Evolutionary conservation across 2,888 invertebrate genomes (phyloP), one percentile per base, ranked within the genome.

Genomic region (Syrphus vitripennis): DNA sequence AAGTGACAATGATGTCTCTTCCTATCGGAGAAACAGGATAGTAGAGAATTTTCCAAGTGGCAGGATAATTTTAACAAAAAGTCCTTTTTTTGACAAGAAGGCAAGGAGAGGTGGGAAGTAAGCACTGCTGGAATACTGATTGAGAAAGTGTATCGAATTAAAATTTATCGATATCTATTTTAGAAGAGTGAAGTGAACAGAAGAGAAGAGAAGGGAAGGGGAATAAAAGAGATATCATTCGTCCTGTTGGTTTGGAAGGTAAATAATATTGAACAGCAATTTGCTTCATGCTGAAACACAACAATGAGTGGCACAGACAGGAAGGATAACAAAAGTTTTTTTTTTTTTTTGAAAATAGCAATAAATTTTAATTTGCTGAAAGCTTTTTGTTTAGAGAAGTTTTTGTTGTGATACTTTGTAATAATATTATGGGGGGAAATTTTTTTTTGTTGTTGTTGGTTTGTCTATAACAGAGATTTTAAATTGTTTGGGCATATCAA

Each of bases 321-420:
- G 59, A 69, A 71, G 71, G 65, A 72, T 72, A 74, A 48, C 48
- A 69, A 65, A 75, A 48, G 48, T 34, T 67, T n/a, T n/a, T n/a
- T n/a, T n/a, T n/a, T n/a, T n/a, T n/a, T n/a, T 76, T 71, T 69
- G 12, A 70, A 21, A 76, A 50, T 34, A 81, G 34, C 84, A 76
- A 84, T 84, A 81, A 81, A 80, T 84, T 71, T 59, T 53, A 84
- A 70, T 84, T 81, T 81, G 67, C 55, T 81, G 71, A 84, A 72
- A 81, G 76, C 67, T 76, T 81, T 83, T 65, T 75, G 69, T 72
- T 61, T 78, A 21, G 45, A 37, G n/a, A 50, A 45, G 63, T 61
- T 24, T 12, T 9, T 29, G 3, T 37, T 21, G 42, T 10, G 50
- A 5, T 12, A 21, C n/a, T n/a, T 50, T 65, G 34, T 24, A 26